Evolutionary conservation across 2,888 invertebrate species (phyloP).

Genomic region (Busseola fusca): DNA sequence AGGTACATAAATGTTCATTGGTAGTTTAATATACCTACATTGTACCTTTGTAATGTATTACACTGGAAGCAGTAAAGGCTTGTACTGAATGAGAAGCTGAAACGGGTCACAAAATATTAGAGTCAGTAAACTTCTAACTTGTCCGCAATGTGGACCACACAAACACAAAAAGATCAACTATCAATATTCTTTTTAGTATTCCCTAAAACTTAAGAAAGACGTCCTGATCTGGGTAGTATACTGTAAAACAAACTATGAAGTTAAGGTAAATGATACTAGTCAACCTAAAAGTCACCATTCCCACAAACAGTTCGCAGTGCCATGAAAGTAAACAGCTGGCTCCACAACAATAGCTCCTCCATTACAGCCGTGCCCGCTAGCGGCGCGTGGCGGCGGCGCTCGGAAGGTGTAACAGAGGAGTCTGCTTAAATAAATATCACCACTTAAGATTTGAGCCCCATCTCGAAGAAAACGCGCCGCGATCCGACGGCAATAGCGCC

Average conservation of each 20-base stretch:
- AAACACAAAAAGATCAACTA: background rate
- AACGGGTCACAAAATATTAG: background rate
- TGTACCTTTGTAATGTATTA: background rate
- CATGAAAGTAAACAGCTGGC: constrained; percentile 2
- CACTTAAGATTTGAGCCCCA: constrained; percentile 72
- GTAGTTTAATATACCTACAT: background rate
- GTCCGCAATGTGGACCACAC: background rate
- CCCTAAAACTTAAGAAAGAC: no score
- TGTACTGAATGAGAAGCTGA: background rate
- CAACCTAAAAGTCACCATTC: background rate
- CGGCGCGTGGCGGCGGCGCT: constrained; percentile 10
- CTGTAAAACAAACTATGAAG: background rate
- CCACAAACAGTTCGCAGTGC: constrained; percentile 18
- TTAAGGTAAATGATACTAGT: background rate
- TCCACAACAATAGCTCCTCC: constrained; percentile 19
- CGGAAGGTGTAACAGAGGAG: constrained; percentile 56
- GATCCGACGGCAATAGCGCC: constrained; percentile 65
- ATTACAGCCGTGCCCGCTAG: constrained; percentile 8
- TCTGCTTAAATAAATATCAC: constrained; percentile 75
- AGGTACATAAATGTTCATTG: background rate
- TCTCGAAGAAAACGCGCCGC: constrained; percentile 60
- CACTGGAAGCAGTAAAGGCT: background rate
- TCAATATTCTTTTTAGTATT: background rate
- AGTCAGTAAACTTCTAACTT: background rate
- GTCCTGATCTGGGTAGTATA: background rate